These are phyloP conservation scores for Bagarius yarrelli DNA, from an alignment of 2,113 vertebrate species.

Conservation along the genomic window DNA sequence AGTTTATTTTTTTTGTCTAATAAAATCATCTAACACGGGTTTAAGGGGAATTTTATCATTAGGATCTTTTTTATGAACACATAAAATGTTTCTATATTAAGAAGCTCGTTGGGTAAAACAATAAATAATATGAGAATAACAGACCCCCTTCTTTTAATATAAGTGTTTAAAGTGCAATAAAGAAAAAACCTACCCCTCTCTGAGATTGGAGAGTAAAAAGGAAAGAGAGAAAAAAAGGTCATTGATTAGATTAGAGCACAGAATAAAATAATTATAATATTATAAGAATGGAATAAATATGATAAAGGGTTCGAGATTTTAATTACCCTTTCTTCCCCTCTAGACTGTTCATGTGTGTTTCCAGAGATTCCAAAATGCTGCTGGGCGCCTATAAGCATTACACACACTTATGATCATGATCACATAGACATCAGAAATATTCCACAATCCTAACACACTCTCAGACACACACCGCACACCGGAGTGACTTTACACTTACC, in stretches of 20 bases:
- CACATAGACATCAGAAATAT: not conserved
- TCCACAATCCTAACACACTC: not conserved
- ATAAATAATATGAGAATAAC: too few species aligned
- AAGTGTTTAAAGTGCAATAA: too few species aligned
- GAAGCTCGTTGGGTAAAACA: too few species aligned
- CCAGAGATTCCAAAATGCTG: conserved; percentile 98
- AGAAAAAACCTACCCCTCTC: conserved; percentile 73
- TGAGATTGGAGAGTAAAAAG: conserved; percentile 66
- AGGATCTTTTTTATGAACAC: too few species aligned
- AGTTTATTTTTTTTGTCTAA: too few species aligned
- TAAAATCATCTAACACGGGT: too few species aligned
- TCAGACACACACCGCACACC: not conserved
- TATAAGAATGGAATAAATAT: too few species aligned
- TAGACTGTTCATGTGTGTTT: conserved; percentile 95
- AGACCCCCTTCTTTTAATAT: too few species aligned
- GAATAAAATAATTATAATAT: not conserved
- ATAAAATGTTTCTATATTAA: too few species aligned
- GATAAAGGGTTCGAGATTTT: not conserved
- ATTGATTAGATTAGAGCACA: not conserved
- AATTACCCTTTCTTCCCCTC: conserved; percentile 83
- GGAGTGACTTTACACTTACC: conserved; percentile 8
- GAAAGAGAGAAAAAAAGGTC: conserved; percentile 31
- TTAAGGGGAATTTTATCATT: too few species aligned
- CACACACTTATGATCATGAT: conserved; percentile 14
- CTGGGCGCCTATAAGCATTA: conserved; percentile 82